Base-by-base conservation (phyloP, 2,113 vertebrate species). In the Eptesicus fuscus region DNA sequence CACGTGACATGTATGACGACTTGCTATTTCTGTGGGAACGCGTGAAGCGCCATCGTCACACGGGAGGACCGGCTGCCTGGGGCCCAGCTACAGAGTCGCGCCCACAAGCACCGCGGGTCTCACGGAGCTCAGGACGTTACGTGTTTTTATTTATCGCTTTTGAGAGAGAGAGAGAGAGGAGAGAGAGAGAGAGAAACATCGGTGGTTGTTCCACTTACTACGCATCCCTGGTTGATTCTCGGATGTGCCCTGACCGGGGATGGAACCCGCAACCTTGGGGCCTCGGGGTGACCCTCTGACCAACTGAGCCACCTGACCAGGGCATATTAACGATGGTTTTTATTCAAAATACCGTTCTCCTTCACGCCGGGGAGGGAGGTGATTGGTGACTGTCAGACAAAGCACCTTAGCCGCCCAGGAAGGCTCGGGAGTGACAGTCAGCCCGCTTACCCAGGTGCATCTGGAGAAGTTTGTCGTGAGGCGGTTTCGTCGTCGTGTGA, bases 61-160 rank as follows among this genome's bases (percentile, higher is more conserved):
- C 16, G 0, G 2, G 7, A 22, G 59, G 2, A 1, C 76, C 61
- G 2, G 25, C 53, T 32, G 53, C n/a, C 23, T 1, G 42, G 0
- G 0, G 51, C 18, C 88, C 32, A 3, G 42, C 69, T 5, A 0
- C 9, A 17, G 25, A 10, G 4, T 3, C 2, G 63, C 17, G 47
- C 56, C 69, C 90, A 2, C 32, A 2, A 1, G 1, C 4, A 0
- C 7, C 4, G 8, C 4, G 53, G 1, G 22, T 18, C 32, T 1
- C 1, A 3, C 4, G 3, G 0, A 2, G 12, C 23, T 25, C 2
- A 49, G 51, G 51, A 1, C 51, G 7, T 53, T 53, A 53, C 17
- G 1, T 53, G 1, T 20, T 32, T 85, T 40, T 32, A 16, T 76
- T 37, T 59, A 10, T 10, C 9, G 56, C 22, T 59, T 49, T 49